phyloP scores from a whole-genome alignment of 2,888 invertebrate species.

The Idaea straminata region DNA sequence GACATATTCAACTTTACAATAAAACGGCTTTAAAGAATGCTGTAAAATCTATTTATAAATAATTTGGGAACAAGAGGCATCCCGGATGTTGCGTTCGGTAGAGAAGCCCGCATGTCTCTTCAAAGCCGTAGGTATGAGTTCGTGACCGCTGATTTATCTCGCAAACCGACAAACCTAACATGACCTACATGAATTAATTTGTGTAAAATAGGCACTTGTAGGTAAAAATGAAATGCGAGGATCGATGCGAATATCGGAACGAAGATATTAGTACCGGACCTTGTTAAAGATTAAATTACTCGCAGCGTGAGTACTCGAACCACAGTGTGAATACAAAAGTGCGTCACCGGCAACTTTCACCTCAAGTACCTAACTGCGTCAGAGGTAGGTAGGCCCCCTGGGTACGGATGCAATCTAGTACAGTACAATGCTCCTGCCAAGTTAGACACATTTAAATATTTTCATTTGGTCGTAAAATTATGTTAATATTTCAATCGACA shows the following conservation, averaged over 20 bases:
- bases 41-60: slow-evolving; percentile 9
- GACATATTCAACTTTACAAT: neutral
- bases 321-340: slow-evolving; percentile 64
- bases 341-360: slow-evolving; percentile 77
- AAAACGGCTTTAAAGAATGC: neutral
- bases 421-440: neutral
- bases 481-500: too few relatives aligned
- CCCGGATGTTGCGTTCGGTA: slow-evolving; percentile 53
- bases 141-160: slow-evolving; percentile 58
- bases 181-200: slow-evolving; percentile 45
- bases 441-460: neutral
- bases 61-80: slow-evolving; percentile 30
- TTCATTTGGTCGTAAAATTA: too few relatives aligned
- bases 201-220: neutral
- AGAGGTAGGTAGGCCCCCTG: slow-evolving; percentile 21
- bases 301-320: slow-evolving; percentile 39
- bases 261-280: slow-evolving; percentile 28
- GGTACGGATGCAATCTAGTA: neutral
- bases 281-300: slow-evolving; percentile 52
- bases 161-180: slow-evolving; percentile 48
- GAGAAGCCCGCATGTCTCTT: slow-evolving; percentile 57
- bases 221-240: neutral
- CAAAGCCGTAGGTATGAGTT: slow-evolving; percentile 42
- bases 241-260: neutral
- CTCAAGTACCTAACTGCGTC: slow-evolving; percentile 38